Evolutionary conservation across 1,140 invertebrate species (phyloP), one percentile per base, ranked within the genome.

Genomic region (Cyclina sinensis): DNA sequence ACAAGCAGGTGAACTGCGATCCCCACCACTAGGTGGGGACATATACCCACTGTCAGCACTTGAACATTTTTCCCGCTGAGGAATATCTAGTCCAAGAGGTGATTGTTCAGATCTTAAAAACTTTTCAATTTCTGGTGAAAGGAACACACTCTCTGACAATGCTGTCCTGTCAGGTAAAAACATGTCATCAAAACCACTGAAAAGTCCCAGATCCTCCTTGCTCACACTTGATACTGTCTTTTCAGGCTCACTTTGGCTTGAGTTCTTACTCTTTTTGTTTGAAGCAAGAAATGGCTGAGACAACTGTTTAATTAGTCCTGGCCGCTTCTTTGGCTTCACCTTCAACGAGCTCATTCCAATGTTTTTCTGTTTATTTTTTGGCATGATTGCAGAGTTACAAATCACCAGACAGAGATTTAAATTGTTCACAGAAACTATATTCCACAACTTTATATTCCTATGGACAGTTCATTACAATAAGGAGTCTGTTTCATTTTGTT

Each of bases 141-240:
- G 35, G 30, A 76, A 86, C n/a, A 86, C 73, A 43, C 59, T 76
- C n/a, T 86, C 73, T 24, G 68, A 73, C 35, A 59, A 27, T 27
- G 43, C 59, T 16, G 27, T 54, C 24, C 51, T 78, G 37, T 76
- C 51, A 21, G 84, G 84, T 48, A 86, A 48, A 78, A 86, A 86
- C 84, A 86, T 86, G n/a, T 86, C 84, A 86, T 86, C 84, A 57
- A 74, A 86, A 48, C 84, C 84, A 65, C 73, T 74, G 39, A 86
- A 86, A 37, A 86, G 68, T 76, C 84, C 70, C 21, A 86, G 43
- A 43, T 86, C 84, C 11, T 62, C 84, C 57, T 84, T 73, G 14
- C 39, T 51, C 18, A 65, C 24, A 27, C 46, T 30, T 5, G 74
- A 3, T 24, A 74, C 39, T 1, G 21, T 35, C 2, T 82, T 59